Base-by-base conservation (phyloP, 1,140 invertebrate genomes). In the Wiebesia pumilae region DNA sequence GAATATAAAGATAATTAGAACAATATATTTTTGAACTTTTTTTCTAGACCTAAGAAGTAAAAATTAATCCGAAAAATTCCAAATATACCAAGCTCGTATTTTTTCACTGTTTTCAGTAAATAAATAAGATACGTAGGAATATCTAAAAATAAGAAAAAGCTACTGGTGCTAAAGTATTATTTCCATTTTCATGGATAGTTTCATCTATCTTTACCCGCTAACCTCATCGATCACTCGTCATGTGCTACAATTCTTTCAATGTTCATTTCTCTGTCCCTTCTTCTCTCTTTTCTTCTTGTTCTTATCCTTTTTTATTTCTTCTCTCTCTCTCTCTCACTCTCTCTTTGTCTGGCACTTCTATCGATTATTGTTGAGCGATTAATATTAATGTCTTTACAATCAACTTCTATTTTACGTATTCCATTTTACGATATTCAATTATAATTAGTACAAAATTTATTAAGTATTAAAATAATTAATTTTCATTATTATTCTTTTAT, bases 351-450 rank as follows among this genome's bases (percentile, higher is more conserved):
- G 40, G 43, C 3, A 75, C 38, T 73, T 75, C 3, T 27, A 43
- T 43, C 38, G 21, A n/a, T 75, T 75, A 43, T 33, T 27, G 3
- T n/a, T 43, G 7, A 73, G 19, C 27, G 12, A 40, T 43, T 24
- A 24, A 75, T 21, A 75, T 43, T 0, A 75, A 75, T 75, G 43
- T 75, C 38, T 43, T 75, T 75, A 75, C 27, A 75, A 75, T 24
- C 43, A 4, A n/a, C 43, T 24, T 73, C 33, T 40, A 73, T 73
- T 40, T 73, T 73, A 40, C 24, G 12, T 40, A 4, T 73, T 6
- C 19, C 35, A 40, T 40, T 40, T 3, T 73, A 6, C 40, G 40
- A 73, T 73, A 73, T 73, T 24, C 35, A 0, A 40, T 21, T 1
- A 35, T 73, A 73, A 40, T 24, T 24, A 35, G 35, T 4, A 40